A percentile compares a stretch with the other conserved stretches of the same genome.
Conservation (phyloP, 2,888 invertebrate genomes). For the Sphinx pinastri region DNA sequence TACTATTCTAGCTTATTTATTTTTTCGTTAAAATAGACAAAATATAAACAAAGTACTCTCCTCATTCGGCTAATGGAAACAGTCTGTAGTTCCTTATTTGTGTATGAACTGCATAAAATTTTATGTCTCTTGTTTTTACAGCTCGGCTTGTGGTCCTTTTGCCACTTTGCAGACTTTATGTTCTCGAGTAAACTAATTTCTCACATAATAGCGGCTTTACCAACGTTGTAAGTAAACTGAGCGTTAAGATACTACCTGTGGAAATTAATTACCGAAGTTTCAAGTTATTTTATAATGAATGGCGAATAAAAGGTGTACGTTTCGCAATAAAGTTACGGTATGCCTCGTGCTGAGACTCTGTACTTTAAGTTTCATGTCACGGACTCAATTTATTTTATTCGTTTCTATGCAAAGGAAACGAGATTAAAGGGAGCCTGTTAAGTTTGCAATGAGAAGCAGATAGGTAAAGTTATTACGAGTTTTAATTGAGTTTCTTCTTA, state of each 20-base stretch:
- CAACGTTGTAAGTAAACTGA: slow-evolving; percentile 11
- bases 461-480: slow-evolving; percentile 1
- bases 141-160: slow-evolving; percentile 16
- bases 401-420: slow-evolving; percentile 32
- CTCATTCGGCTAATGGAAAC: not conserved
- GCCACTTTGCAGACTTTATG: slow-evolving; percentile 15
- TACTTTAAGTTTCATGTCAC: slow-evolving; percentile 12
- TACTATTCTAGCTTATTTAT: too few species aligned
- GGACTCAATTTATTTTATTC: slow-evolving; percentile 33
- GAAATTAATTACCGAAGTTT: slow-evolving; percentile 21
- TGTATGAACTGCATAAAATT: slow-evolving; percentile 1
- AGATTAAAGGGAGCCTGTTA: slow-evolving; percentile 22
- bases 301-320: slow-evolving; percentile 22
- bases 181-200: slow-evolving; percentile 20
- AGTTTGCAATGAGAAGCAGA: slow-evolving; percentile 7
- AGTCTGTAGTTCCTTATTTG: not conserved
- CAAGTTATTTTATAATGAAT: slow-evolving; percentile 23
- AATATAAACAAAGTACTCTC: not conserved
- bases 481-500: slow-evolving; percentile 11
- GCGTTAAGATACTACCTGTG: slow-evolving; percentile 11
- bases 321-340: slow-evolving; percentile 8
- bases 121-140: slow-evolving; percentile 9
- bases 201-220: slow-evolving; percentile 11
- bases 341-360: slow-evolving; percentile 6
- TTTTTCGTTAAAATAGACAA: not conserved